Evolutionary conservation across 2,113 vertebrate species (phyloP).

Genomic region (Mustela nigripes): DNA sequence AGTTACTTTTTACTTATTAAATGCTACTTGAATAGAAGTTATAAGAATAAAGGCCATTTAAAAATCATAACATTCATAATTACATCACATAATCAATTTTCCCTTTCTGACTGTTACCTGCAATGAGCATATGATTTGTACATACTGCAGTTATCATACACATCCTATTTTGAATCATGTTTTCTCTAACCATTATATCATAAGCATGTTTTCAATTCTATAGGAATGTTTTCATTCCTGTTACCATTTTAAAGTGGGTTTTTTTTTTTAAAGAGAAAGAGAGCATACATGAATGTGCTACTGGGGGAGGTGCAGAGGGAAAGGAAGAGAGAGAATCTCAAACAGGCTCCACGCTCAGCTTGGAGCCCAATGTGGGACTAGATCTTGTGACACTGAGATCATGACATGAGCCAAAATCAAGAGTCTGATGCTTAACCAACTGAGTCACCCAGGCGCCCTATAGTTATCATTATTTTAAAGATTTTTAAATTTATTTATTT

Average conservation of each 20-base stretch:
- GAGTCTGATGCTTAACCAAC: background rate
- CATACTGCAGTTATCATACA: background rate
- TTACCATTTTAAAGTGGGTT: conserved; percentile 1
- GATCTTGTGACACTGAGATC: background rate
- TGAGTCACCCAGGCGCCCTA: background rate
- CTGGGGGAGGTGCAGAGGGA: background rate
- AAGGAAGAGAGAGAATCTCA: background rate
- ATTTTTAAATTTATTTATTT: background rate
- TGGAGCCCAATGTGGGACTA: background rate
- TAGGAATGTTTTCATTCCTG: background rate
- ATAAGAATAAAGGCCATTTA: conserved; percentile 44
- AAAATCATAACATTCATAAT: conserved; percentile 49
- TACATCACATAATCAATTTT: conserved; percentile 12
- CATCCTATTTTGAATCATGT: conserved; percentile 24
- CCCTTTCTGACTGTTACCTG: conserved; percentile 33
- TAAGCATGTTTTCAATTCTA: conserved; percentile 53
- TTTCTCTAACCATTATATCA: conserved; percentile 46
- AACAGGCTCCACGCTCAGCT: background rate
- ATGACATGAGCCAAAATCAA: background rate
- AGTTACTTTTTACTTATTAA: conserved; percentile 41
- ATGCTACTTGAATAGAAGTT: conserved; percentile 7
- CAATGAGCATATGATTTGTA: conserved; percentile 12
- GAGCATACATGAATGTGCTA: background rate
- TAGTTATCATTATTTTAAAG: conserved; percentile 18
- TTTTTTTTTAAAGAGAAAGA: background rate